Base-by-base conservation (phyloP, 2,888 invertebrate species). In the Morpho helenor region DNA sequence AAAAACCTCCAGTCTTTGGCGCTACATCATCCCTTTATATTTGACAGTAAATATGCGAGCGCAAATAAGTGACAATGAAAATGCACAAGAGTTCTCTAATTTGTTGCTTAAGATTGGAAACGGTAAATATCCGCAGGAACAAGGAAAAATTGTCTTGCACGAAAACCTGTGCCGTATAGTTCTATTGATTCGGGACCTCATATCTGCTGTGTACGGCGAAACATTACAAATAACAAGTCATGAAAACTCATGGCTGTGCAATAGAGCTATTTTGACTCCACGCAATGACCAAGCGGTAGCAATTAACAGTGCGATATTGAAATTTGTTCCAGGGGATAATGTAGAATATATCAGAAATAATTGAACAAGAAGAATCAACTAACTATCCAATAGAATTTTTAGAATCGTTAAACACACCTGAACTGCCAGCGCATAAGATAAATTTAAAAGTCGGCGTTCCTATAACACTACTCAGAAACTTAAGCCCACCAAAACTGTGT, bases 321-420 rank as follows among this genome's bases (percentile, higher is more conserved):
- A 31, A 31, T 31, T 31, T 31, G 31, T 31, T 31, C 3, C 31
- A 31, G 31, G 31, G 5, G 31, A 31, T 31, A 5, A 5, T 31
- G 31, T 31, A 31, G 31, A 31, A 31, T 31, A 31, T 31, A 5
- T 31, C 2, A 31, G 31, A 31, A n/a, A 31, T 31, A 31, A 31
- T 31, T 31, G 31, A 31, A 31, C 31, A 31, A 31, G 31, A 5
- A 31, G 31, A 31, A 5, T 31, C 31, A 31, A 31, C 31, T 31
- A 31, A 31, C 31, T 31, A 31, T 31, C 58, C 56, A 4, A 39
- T 59, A n/a, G 58, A 64, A 59, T 59, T 62, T 54, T 58, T 66
- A 45, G 45, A 59, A 22, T 60, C 53, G n/a, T 39, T 63, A 7
- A 57, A 16, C 10, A 10, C 49, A 8, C 39, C 49, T 44, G 56